Evolutionary conservation across 2,797 vertebrate species (phyloP).

Genomic region (Danio choprae): DNA sequence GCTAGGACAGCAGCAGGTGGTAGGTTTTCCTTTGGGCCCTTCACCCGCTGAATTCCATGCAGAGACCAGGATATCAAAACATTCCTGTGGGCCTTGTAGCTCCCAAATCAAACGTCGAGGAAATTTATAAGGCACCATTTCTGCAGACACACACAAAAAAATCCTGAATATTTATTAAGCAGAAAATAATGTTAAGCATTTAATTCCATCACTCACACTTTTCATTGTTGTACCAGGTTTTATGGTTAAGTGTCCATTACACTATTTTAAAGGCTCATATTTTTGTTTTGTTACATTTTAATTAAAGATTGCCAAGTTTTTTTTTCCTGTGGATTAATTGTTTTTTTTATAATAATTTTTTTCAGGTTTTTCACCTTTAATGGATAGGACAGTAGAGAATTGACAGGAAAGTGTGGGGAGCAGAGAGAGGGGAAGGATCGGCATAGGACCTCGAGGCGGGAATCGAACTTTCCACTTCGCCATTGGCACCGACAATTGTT

Average conservation of each 20-base stretch:
- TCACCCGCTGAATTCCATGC: conserved; percentile 75
- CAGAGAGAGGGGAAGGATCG: too few species aligned
- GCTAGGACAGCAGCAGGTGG: conserved; percentile 51
- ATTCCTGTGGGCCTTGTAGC: conserved; percentile 39
- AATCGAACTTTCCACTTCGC: too few species aligned
- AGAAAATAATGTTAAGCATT: not conserved
- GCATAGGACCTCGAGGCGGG: too few species aligned
- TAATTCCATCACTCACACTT: not conserved
- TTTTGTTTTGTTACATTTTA: too few species aligned
- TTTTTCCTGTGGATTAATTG: too few species aligned
- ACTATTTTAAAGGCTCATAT: too few species aligned
- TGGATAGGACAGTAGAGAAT: too few species aligned
- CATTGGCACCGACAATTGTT: too few species aligned
- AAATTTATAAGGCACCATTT: not conserved
- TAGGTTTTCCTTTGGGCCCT: conserved; percentile 63
- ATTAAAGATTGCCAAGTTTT: too few species aligned
- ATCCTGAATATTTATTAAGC: not conserved
- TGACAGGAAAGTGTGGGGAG: too few species aligned
- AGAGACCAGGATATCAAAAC: conserved; percentile 66
- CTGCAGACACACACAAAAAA: conserved; percentile 16
- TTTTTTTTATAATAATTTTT: too few species aligned
- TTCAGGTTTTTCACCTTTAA: too few species aligned
- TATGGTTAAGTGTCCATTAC: not conserved
- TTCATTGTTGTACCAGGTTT: not conserved
- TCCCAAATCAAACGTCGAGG: conserved; percentile 26